phyloP scores from a whole-genome alignment of 2,113 vertebrate species.

The Heterotilapia buettikoferi region DNA sequence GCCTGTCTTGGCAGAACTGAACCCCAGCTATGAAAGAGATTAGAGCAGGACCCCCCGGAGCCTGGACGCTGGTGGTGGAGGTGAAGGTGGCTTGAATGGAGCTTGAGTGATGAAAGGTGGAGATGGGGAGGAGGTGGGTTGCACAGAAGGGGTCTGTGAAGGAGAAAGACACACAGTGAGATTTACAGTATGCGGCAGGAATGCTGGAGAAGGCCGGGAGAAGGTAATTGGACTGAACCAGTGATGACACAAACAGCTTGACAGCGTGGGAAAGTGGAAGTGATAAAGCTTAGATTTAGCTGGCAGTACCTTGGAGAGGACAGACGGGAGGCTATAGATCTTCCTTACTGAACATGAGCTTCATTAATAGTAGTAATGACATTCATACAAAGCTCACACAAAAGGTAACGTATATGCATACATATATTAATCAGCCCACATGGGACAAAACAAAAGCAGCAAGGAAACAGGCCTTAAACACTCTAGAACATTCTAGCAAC shows the following conservation, averaged over 20 bases:
- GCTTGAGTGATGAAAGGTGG: neutral
- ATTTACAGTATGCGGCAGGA: neutral
- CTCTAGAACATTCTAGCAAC: neutral
- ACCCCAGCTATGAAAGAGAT: neutral
- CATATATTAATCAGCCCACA: neutral
- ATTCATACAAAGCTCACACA: neutral
- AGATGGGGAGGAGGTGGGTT: neutral
- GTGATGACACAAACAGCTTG: neutral
- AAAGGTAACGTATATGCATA: neutral
- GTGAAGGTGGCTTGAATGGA: neutral
- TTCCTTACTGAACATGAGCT: neutral
- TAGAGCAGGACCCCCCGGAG: neutral
- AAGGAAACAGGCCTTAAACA: neutral
- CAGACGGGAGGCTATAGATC: neutral
- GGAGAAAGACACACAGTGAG: neutral
- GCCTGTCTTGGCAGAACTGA: neutral
- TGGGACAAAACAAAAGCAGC: neutral
- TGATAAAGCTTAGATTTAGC: neutral
- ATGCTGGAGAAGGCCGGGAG: neutral
- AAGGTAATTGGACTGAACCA: neutral
- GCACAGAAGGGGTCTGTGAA: neutral
- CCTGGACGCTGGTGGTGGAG: neutral
- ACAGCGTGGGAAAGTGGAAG: neutral
- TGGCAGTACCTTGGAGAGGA: neutral
- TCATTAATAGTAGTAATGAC: neutral